Percentiles rank a stretch among this genome's conserved stretches.
These are phyloP conservation scores for Hormaphis cornu DNA, from an alignment of 1,140 invertebrate genomes.

Conservation along the genomic window DNA sequence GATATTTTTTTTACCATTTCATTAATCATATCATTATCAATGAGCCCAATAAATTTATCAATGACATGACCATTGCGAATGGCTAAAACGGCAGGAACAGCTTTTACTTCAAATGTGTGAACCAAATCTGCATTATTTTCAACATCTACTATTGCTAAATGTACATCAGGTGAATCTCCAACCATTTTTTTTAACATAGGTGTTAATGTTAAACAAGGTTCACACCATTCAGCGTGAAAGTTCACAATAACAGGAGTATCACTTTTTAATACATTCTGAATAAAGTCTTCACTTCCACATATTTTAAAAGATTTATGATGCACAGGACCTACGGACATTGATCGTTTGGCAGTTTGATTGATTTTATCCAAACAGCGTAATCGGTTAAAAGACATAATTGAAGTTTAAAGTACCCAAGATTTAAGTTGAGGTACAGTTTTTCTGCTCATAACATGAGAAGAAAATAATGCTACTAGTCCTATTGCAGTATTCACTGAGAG, in stretches of 20 bases:
- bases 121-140: conserved; percentile 78
- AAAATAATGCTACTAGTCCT: conserved; percentile 46
- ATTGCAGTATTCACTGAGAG: conserved; percentile 44
- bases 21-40: conserved; percentile 38
- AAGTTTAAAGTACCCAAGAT: conserved; percentile 42
- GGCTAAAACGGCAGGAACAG: conserved; percentile 82
- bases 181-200: conserved; percentile 79
- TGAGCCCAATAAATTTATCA: conserved; percentile 83
- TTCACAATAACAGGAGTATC: conserved; percentile 73
- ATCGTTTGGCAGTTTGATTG: conserved; percentile 26
- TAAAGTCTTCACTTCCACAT: conserved; percentile 50
- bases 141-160: conserved; percentile 86
- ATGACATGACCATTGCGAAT: conserved; percentile 79
- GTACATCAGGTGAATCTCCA: conserved; percentile 62
- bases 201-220: conserved; percentile 88
- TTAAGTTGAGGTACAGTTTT: conserved; percentile 43
- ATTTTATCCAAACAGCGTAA: conserved; percentile 32
- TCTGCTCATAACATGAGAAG: conserved; percentile 46
- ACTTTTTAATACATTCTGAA: conserved; percentile 64
- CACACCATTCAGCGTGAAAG: conserved; percentile 88
- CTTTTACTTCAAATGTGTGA: conserved; percentile 73
- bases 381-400: conserved; percentile 14
- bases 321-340: conserved; percentile 39
- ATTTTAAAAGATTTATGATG: conserved; percentile 44
- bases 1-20: conserved; percentile 36